Conservation (phyloP, 1,140 invertebrate species). For the Drosophila tani region DNA sequence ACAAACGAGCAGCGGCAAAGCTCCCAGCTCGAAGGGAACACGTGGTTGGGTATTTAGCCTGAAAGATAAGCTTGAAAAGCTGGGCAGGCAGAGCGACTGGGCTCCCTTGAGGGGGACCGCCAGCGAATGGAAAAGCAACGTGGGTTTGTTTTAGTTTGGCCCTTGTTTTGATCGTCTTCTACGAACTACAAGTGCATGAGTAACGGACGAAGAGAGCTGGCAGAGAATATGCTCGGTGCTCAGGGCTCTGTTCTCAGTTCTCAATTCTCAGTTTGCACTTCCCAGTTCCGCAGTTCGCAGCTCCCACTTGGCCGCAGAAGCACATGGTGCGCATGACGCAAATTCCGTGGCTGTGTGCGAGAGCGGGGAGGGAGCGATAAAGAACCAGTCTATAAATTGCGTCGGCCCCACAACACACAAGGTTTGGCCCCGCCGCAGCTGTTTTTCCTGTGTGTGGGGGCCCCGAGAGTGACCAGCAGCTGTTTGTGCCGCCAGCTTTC, state of each 20-base stretch:
- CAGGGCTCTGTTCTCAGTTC: constrained; percentile 1
- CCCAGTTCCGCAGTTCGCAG: neutral
- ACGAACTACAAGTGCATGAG: constrained; percentile 2
- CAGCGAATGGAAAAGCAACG: constrained; percentile 7
- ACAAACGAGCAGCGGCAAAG: constrained; percentile 33
- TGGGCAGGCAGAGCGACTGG: neutral
- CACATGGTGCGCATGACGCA: constrained; percentile 84
- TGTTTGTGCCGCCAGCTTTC: constrained; percentile 1
- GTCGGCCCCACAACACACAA: constrained; percentile 17
- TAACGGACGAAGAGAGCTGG: constrained; percentile 19
- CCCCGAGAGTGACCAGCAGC: constrained; percentile 36
- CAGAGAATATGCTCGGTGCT: neutral
- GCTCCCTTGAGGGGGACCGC: neutral
- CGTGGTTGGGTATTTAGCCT: constrained; percentile 44
- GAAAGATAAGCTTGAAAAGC: constrained; percentile 23
- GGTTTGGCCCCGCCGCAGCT: constrained; percentile 17
- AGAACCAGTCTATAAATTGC: constrained; percentile 57
- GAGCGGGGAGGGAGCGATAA: constrained; percentile 27
- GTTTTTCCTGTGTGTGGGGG: constrained; percentile 8
- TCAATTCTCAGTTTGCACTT: neutral
- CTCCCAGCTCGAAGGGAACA: constrained; percentile 36
- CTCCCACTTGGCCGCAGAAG: constrained; percentile 43
- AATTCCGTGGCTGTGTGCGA: constrained; percentile 24
- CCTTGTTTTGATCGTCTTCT: constrained; percentile 54
- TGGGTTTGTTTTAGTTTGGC: constrained; percentile 40